These are phyloP conservation scores for Climacteris rufus DNA, from an alignment of 2,113 vertebrate species.

Conservation along the genomic window DNA sequence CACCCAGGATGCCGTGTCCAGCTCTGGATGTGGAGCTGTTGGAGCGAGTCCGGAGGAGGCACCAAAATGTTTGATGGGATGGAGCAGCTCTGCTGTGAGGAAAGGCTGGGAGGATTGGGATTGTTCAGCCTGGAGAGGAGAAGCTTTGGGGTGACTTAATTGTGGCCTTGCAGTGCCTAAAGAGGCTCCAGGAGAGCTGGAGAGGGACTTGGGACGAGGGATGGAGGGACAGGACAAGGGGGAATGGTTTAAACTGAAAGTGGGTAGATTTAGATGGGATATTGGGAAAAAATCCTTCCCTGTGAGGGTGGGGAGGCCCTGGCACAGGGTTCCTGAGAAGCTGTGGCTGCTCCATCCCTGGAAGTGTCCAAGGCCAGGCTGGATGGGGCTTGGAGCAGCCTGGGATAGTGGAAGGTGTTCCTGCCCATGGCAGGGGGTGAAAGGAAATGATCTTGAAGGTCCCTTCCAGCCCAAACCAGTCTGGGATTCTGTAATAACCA, in stretches of 20 bases:
- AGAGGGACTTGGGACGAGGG: not conserved
- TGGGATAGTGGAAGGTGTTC: not conserved
- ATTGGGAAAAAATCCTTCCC: not conserved
- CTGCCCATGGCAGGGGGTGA: not conserved
- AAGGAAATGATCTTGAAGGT: not conserved
- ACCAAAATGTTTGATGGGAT: not conserved
- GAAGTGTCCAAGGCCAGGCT: not conserved
- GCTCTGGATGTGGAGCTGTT: not conserved
- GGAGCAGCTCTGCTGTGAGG: not conserved
- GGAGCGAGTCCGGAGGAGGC: not conserved
- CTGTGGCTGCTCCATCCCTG: not conserved
- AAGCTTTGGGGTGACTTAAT: not conserved
- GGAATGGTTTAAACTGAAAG: not conserved
- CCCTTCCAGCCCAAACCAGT: not conserved
- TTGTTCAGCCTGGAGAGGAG: not conserved
- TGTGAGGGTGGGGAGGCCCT: not conserved
- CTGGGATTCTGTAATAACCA: not conserved
- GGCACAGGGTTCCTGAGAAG: not conserved
- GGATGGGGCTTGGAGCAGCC: not conserved
- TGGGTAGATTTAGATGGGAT: fast-evolving
- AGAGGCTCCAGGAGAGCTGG: not conserved
- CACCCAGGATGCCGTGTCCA: not conserved
- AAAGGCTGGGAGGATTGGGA: not conserved
- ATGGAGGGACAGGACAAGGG: not conserved
- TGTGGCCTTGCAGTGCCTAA: fast-evolving